phyloP scores from a whole-genome alignment of 2,797 vertebrate genomes.

The Eulemur albifrons region DNA sequence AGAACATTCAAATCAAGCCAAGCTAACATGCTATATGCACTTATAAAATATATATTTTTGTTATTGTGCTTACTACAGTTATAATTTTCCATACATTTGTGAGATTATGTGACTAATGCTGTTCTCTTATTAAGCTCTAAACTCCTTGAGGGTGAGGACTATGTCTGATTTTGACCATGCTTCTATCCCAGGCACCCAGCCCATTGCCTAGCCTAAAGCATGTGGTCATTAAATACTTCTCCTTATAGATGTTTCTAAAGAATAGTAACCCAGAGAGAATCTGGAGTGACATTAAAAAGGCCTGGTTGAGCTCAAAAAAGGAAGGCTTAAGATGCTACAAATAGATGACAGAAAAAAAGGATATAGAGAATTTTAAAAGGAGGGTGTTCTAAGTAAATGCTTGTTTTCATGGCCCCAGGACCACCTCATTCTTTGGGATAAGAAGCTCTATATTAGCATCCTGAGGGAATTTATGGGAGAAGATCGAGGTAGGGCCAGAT shows the following conservation, averaged over 20 bases:
- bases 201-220: not conserved
- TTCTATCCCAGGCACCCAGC: not conserved
- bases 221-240: not conserved
- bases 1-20: not conserved
- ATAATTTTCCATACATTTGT: not conserved
- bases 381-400: not conserved
- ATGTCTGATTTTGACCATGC: not conserved
- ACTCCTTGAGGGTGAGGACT: not conserved
- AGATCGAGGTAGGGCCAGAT: not conserved
- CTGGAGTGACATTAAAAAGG: not conserved
- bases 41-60: not conserved
- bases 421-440: not conserved
- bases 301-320: not conserved
- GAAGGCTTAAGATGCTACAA: not conserved
- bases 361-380: not conserved
- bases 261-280: not conserved
- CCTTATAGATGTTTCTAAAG: not conserved
- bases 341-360: not conserved
- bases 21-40: not conserved
- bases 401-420: not conserved
- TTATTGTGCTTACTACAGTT: not conserved
- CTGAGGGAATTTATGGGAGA: not conserved
- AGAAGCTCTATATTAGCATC: not conserved
- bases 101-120: not conserved
- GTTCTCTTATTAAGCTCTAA: not conserved